A percentile compares a stretch with the other conserved stretches of the same genome.
phyloP scores from a whole-genome alignment of 2,113 vertebrate species.

The Ptychochromis oligacanthus region DNA sequence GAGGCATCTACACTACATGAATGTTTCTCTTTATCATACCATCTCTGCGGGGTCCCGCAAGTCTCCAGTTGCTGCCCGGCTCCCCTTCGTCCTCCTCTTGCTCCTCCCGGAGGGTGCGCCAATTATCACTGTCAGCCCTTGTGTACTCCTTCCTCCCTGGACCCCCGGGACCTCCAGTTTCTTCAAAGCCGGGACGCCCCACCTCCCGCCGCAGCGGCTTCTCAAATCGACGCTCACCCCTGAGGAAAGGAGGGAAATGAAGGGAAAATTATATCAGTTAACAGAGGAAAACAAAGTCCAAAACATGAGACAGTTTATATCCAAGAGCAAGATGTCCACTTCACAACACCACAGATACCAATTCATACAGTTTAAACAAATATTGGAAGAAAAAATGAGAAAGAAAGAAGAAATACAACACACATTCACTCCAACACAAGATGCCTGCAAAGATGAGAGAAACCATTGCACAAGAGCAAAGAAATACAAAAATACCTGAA shows the following conservation, averaged over 20 bases:
- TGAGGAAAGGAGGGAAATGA: slow-evolving; percentile 57
- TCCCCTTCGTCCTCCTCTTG: slow-evolving; percentile 86
- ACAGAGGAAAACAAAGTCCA: not conserved
- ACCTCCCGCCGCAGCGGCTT: slow-evolving; percentile 87
- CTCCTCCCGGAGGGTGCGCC: slow-evolving; percentile 90
- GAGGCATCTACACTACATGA: not conserved
- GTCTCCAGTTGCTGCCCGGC: slow-evolving; percentile 82
- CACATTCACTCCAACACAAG: not conserved
- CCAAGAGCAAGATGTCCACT: not conserved
- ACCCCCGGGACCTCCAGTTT: slow-evolving; percentile 65
- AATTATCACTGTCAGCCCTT: slow-evolving; percentile 92
- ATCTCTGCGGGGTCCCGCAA: slow-evolving; percentile 81
- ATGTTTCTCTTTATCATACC: slow-evolving; percentile 54
- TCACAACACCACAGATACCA: not conserved
- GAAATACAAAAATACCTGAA: not conserved
- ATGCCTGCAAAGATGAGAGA: not conserved
- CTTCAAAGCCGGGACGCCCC: slow-evolving; percentile 88
- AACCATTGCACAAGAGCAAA: not conserved
- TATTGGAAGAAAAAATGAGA: not conserved
- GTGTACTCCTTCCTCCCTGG: slow-evolving; percentile 86
- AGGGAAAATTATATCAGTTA: not conserved
- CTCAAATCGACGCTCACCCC: slow-evolving; percentile 89
- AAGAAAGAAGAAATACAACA: not conserved
- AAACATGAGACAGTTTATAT: not conserved
- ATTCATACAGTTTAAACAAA: not conserved